Evolutionary conservation across 2,888 invertebrate genomes (phyloP).

Genomic region (Ischnus inquisitorius): DNA sequence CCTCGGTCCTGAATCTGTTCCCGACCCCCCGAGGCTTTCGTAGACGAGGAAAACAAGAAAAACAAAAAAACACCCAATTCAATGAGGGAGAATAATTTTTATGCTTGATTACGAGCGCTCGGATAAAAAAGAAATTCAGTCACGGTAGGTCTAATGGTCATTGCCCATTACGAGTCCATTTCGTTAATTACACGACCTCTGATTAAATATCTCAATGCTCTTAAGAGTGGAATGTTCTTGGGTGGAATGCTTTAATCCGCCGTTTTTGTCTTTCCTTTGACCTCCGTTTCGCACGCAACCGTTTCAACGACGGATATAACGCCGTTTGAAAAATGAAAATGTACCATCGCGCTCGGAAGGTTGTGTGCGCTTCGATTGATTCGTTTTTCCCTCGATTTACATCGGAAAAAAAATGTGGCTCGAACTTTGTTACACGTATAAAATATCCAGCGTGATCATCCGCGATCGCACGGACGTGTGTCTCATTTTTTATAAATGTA

Average conservation of each 20-base stretch:
- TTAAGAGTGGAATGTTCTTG: conserved; percentile 39
- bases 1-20: conserved; percentile 31
- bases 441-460: neutral
- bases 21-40: conserved; percentile 26
- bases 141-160: conserved; percentile 56
- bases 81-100: conserved; percentile 36
- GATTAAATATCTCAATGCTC: conserved; percentile 56
- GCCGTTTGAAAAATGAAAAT: neutral
- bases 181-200: conserved; percentile 63
- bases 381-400: conserved; percentile 12
- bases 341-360: neutral
- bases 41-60: neutral
- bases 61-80: too few species aligned
- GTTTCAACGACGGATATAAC: neutral
- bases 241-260: conserved; percentile 5
- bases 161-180: conserved; percentile 65
- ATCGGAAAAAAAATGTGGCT: too few species aligned
- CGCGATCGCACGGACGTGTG: conserved; percentile 1
- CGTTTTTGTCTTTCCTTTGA: neutral
- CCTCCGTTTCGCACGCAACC: neutral
- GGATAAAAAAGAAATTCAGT: conserved; percentile 64
- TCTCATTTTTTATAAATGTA: conserved; percentile 8
- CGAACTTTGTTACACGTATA: neutral
- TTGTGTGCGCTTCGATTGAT: conserved; percentile 16
- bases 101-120: conserved; percentile 57